These are phyloP conservation scores for Cinara cedri DNA, from an alignment of 2,888 invertebrate genomes.

Conservation along the genomic window DNA sequence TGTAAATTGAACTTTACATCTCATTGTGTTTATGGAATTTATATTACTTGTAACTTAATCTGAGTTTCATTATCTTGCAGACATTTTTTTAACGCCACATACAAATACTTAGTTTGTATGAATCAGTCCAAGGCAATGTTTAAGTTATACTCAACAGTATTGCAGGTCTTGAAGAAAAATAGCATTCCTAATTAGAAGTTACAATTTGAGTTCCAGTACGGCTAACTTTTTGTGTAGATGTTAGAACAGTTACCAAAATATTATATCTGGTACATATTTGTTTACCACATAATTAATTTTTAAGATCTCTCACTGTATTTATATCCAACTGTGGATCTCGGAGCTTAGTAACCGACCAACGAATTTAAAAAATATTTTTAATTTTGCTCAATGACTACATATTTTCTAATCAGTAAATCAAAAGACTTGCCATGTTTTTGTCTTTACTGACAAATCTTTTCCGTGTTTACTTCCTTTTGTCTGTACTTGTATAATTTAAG, in stretches of 20 bases:
- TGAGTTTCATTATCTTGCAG: constrained; percentile 22
- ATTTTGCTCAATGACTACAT: constrained; percentile 48
- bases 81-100: constrained; percentile 31
- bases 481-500: constrained; percentile 54
- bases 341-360: background rate
- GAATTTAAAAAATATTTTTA: constrained; percentile 36
- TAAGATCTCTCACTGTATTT: constrained; percentile 46
- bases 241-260: constrained; percentile 54
- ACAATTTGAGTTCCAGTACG: constrained; percentile 39
- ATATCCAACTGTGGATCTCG: constrained; percentile 46
- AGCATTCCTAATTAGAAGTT: constrained; percentile 45
- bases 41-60: background rate
- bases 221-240: constrained; percentile 43
- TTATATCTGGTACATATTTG: constrained; percentile 35
- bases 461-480: constrained; percentile 46
- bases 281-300: constrained; percentile 44
- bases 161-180: constrained; percentile 53
- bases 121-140: constrained; percentile 36
- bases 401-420: constrained; percentile 38
- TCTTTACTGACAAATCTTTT: constrained; percentile 22
- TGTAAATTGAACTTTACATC: no score
- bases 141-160: constrained; percentile 52
- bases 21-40: background rate
- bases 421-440: constrained; percentile 51
- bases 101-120: constrained; percentile 42